Evolutionary conservation across 2,888 invertebrate genomes (phyloP).

Genomic region (Perizoma flavofasciatum): DNA sequence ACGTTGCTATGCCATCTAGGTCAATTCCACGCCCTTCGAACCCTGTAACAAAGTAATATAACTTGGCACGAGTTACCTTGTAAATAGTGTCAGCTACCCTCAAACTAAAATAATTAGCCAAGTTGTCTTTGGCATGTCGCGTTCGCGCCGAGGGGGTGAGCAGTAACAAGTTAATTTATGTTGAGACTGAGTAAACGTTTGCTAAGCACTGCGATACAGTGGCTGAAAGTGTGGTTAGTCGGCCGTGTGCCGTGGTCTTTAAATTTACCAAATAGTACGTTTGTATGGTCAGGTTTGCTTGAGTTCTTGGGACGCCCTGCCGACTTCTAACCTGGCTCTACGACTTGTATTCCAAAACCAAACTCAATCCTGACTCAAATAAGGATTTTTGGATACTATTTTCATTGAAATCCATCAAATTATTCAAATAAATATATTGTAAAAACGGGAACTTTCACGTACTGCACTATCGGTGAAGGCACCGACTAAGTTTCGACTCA

Average conservation of each 20-base stretch:
- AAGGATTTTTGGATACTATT: too few species aligned
- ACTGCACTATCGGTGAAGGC: too few species aligned
- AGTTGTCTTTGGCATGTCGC: slow-evolving; percentile 50
- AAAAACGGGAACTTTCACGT: too few species aligned
- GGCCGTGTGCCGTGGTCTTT: slow-evolving; percentile 5
- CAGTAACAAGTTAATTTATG: slow-evolving; percentile 63
- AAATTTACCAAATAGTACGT: slow-evolving; percentile 2
- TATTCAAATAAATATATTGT: not conserved
- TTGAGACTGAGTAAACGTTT: slow-evolving; percentile 57
- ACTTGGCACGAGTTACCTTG: slow-evolving; percentile 26
- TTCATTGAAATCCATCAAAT: not conserved
- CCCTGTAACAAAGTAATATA: slow-evolving; percentile 26
- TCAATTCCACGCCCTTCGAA: slow-evolving; percentile 3
- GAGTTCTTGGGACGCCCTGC: too few species aligned
- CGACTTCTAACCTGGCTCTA: too few species aligned
- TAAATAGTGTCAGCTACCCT: slow-evolving; percentile 35
- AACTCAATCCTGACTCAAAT: too few species aligned
- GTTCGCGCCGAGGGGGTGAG: slow-evolving; percentile 22
- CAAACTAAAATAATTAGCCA: slow-evolving; percentile 43
- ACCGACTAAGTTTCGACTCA: too few species aligned
- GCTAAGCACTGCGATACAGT: slow-evolving; percentile 27
- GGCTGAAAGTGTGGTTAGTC: slow-evolving; percentile 20
- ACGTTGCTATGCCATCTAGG: not conserved
- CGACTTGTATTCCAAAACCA: too few species aligned
- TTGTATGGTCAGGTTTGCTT: too few species aligned